Conservation (phyloP, 2,888 invertebrate genomes). For the Lordiphosa andalusiaca region DNA sequence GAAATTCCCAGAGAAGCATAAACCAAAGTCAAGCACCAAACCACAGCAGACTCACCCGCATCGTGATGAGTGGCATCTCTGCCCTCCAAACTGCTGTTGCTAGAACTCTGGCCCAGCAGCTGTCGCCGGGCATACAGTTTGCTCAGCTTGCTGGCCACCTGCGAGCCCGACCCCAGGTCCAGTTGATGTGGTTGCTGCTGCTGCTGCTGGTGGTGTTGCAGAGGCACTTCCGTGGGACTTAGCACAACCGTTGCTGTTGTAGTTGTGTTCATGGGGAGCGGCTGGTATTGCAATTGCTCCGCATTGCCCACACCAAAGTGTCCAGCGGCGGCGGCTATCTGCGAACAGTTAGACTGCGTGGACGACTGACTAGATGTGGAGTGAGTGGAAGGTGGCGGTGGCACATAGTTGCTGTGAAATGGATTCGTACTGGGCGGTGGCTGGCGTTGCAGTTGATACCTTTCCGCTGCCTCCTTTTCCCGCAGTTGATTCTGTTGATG, state of each 20-base stretch:
- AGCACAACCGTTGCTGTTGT: constrained; percentile 13
- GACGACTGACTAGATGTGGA: constrained; percentile 79
- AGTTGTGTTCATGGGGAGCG: constrained; percentile 53
- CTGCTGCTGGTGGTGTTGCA: constrained; percentile 21
- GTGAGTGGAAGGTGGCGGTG: constrained; percentile 69
- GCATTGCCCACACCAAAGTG: constrained; percentile 52
- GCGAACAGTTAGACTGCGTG: constrained; percentile 70
- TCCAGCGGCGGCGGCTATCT: constrained; percentile 62
- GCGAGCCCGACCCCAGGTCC: constrained; percentile 16
- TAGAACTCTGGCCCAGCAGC: constrained; percentile 44
- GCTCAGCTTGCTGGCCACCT: constrained; percentile 52
- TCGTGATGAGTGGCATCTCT: constrained; percentile 32
- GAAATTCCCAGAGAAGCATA: constrained; percentile 5
- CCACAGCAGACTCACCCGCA: constrained; percentile 40
- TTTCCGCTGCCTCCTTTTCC: constrained; percentile 80
- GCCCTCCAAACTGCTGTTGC: constrained; percentile 47
- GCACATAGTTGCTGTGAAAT: constrained; percentile 77
- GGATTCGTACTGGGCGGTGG: constrained; percentile 75
- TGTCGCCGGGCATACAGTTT: constrained; percentile 63
- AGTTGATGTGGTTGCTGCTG: constrained; percentile 19
- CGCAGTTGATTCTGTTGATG: constrained; percentile 88
- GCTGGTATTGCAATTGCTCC: constrained; percentile 72
- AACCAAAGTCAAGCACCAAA: constrained; percentile 11
- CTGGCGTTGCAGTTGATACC: constrained; percentile 62
- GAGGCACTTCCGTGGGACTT: constrained; percentile 6